phyloP scores from a whole-genome alignment of 2,888 invertebrate genomes.

The Drosophila robusta region DNA sequence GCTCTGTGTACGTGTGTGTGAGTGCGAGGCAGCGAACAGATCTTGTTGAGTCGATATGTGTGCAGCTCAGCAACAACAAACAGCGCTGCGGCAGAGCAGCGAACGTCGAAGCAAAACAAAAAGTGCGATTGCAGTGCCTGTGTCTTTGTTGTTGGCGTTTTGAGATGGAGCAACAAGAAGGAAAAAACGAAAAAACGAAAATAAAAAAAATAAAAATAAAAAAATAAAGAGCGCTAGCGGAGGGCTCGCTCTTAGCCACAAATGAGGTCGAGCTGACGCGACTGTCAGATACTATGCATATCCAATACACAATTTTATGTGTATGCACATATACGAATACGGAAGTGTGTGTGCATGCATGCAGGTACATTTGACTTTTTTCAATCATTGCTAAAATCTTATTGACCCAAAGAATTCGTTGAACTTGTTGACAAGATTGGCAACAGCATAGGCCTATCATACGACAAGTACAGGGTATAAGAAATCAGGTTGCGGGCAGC shows the following conservation, averaged over 20 bases:
- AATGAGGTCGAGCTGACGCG: background rate
- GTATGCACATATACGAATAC: background rate
- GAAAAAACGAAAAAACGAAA: too few relatives aligned
- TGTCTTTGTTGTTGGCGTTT: slow-evolving; percentile 30
- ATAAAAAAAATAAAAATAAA: slow-evolving; percentile 15
- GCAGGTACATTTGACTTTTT: too few relatives aligned
- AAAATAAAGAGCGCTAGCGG: slow-evolving; percentile 37
- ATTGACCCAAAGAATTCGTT: too few relatives aligned
- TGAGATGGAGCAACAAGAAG: slow-evolving; percentile 14
- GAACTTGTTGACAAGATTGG: background rate
- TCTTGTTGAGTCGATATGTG: slow-evolving; percentile 70
- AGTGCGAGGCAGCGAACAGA: slow-evolving; percentile 63
- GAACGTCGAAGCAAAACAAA: slow-evolving; percentile 83
- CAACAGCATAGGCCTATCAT: background rate
- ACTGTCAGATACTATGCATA: slow-evolving; percentile 14
- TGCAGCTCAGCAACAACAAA: slow-evolving; percentile 52
- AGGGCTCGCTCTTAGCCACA: slow-evolving; percentile 33
- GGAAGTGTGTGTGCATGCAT: background rate
- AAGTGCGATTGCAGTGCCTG: slow-evolving; percentile 69
- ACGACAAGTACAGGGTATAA: background rate
- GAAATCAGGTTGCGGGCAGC: background rate
- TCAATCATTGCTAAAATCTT: background rate
- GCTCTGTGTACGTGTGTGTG: slow-evolving; percentile 16
- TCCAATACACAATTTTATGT: slow-evolving; percentile 1
- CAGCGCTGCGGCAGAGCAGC: slow-evolving; percentile 53